Evolutionary conservation across 2,113 vertebrate species (phyloP).

Genomic region (Panthera tigris): DNA sequence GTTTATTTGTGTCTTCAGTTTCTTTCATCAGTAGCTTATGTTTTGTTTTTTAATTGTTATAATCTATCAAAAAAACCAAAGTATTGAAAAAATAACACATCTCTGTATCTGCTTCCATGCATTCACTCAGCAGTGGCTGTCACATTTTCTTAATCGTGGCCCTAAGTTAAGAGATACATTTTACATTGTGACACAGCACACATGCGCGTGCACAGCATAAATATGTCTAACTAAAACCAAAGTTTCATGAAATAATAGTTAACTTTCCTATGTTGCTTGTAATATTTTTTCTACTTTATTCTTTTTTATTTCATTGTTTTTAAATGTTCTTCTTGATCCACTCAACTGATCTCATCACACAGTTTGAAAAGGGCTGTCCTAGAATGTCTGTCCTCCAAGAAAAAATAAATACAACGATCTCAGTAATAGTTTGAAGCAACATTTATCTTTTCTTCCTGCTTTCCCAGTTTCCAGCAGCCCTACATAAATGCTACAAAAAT

Average conservation of each 20-base stretch:
- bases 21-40: not conserved
- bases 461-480: not conserved
- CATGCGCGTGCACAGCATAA: not conserved
- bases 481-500: not conserved
- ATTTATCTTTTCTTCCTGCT: conserved; percentile 1
- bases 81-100: not conserved
- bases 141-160: not conserved
- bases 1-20: not conserved
- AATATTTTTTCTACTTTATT: not conserved
- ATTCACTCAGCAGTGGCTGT: not conserved
- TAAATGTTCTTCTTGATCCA: not conserved
- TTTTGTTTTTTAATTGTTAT: not conserved
- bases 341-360: not conserved
- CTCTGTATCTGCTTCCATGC: not conserved
- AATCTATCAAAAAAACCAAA: not conserved
- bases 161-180: not conserved
- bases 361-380: not conserved
- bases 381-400: not conserved
- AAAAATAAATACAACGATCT: not conserved
- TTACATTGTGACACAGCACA: not conserved
- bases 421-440: conserved; percentile 14
- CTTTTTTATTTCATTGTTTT: not conserved
- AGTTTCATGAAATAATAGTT: not conserved
- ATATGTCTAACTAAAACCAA: not conserved
- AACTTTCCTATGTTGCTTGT: not conserved